A percentile compares a stretch with the other conserved stretches of the same genome.
These are phyloP conservation scores for Stigmatopora nigra DNA, from an alignment of 2,113 vertebrate genomes.

Conservation along the genomic window DNA sequence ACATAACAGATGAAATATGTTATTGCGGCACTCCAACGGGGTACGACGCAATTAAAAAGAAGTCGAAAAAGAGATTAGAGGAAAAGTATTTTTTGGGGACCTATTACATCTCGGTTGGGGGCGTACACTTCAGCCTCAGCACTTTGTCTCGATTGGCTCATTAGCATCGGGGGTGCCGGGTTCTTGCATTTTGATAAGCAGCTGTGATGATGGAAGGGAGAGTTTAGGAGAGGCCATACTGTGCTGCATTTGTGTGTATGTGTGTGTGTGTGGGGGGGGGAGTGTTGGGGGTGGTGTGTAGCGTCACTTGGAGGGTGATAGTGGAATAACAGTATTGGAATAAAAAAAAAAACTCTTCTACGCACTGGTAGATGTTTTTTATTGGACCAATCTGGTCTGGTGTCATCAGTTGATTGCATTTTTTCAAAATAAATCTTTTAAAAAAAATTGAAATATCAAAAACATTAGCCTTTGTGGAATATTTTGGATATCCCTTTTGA, in stretches of 20 bases:
- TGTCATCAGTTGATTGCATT: too few relatives aligned
- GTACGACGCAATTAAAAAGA: conserved; percentile 27
- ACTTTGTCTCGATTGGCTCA: conserved; percentile 44
- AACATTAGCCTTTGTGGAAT: too few relatives aligned
- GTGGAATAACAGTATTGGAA: conserved; percentile 3
- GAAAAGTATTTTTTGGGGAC: conserved; percentile 4
- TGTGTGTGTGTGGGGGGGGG: neutral
- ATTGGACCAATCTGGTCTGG: too few relatives aligned
- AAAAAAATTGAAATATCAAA: too few relatives aligned
- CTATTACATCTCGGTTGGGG: conserved; percentile 1
- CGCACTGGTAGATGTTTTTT: too few relatives aligned
- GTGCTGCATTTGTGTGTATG: too few relatives aligned
- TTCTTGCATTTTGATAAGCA: conserved; percentile 44
- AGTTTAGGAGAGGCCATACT: conserved; percentile 23
- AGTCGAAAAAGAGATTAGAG: conserved; percentile 6
- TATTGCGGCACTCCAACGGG: conserved; percentile 7
- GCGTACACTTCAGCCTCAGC: conserved; percentile 25
- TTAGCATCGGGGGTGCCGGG: conserved; percentile 34
- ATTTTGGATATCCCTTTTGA: too few relatives aligned
- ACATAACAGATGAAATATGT: too few relatives aligned
- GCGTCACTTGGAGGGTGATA: conserved; percentile 21
- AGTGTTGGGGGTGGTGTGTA: conserved; percentile 1
- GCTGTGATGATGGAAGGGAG: conserved; percentile 33
- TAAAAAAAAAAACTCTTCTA: too few relatives aligned
- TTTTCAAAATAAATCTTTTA: too few relatives aligned